A percentile compares a stretch with the other conserved stretches of the same genome.
Conservation (phyloP, 2,888 invertebrate species). For the Mythimna albipuncta region DNA sequence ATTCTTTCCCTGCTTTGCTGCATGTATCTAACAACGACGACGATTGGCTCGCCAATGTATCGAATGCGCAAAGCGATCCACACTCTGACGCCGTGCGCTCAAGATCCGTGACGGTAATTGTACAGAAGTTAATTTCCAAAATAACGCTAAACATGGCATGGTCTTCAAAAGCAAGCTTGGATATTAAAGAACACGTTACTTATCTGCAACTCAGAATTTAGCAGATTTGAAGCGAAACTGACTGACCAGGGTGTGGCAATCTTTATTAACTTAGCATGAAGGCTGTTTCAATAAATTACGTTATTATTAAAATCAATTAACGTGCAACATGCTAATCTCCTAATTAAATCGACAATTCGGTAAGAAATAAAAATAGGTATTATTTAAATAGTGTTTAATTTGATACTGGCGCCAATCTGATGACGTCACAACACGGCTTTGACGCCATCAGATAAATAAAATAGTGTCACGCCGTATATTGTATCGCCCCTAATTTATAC, state of each 20-base stretch:
- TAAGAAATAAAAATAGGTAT: conserved; percentile 4
- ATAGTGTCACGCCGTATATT: conserved; percentile 14
- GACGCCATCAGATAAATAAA: neutral
- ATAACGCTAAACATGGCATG: too few species aligned
- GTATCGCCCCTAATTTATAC: conserved; percentile 28
- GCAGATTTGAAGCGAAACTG: neutral
- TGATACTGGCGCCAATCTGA: conserved; percentile 37
- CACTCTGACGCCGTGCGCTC: too few species aligned
- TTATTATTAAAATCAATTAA: neutral
- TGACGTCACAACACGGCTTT: conserved; percentile 2
- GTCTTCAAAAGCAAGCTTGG: neutral
- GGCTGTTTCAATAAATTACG: neutral
- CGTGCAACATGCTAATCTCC: neutral
- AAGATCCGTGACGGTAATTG: too few species aligned
- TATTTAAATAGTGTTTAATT: conserved; percentile 26
- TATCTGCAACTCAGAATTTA: neutral
- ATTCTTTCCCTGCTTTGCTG: too few species aligned
- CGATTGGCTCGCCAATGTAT: too few species aligned
- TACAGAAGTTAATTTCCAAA: neutral
- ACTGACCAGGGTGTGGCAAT: neutral
- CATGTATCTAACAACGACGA: too few species aligned
- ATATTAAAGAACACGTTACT: neutral
- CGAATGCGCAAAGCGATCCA: too few species aligned
- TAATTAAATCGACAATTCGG: neutral
- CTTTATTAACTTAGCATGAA: neutral